Base-by-base conservation (phyloP, 2,888 invertebrate species). In the Arge pagana region DNA sequence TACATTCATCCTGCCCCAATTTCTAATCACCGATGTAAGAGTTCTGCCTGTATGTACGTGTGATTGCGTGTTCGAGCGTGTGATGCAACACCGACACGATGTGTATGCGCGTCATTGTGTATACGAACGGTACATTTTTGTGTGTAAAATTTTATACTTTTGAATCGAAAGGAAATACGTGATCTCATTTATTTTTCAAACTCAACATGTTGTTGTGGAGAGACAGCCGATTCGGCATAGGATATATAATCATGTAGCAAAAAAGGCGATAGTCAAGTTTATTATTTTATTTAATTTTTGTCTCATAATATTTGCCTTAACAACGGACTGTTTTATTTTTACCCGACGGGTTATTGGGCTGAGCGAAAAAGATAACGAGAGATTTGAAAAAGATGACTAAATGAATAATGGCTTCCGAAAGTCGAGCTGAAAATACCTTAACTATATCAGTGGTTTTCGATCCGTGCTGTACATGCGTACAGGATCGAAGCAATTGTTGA, bases 161-260 rank as follows among this genome's bases (percentile, higher is more conserved):
- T 19, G 21, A 24, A 33, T 23, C 15, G 45, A 45, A 45, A 35
- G 45, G 23, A 45, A 33, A 45, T 45, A 45, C 15, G 45, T 45
- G 45, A 45, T 45, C 45, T 45, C 45, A 45, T 45, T 45, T 45
- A 45, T 45, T 45, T 45, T 31, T 45, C 45, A 33, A 45, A 33
- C 33, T 19, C 30, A 30, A 19, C 15, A 23, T 21, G 23, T 6
- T 4, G 6, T 11, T 36, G 36, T 36, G 19, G 3, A 19, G 16
- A 19, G 33, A 11, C n/a, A 24, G 23, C 24, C 39, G 7, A 39
- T 39, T 16, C 15, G 10, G 16, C 15, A 40, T 26, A 10, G 16
- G 26, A 19, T 5, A 37, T 11, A 33, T n/a, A 6, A 33, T 33
- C n/a, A n/a, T n/a, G n/a, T n/a, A n/a, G n/a, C n/a, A 33, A 33